phyloP scores from a whole-genome alignment of 2,888 invertebrate genomes.

The Patella depressa region DNA sequence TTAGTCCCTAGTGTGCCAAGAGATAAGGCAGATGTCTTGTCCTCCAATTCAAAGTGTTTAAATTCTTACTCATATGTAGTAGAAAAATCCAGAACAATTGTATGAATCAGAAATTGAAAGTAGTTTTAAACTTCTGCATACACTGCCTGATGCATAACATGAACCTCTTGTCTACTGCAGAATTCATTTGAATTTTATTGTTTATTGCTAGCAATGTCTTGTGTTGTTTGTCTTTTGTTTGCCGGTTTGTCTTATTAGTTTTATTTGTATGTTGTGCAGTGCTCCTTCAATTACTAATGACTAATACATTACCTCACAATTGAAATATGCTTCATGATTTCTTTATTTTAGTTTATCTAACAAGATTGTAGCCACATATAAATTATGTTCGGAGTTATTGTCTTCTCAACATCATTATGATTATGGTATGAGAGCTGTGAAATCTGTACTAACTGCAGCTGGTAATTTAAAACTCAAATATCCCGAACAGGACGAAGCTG shows the following conservation, averaged over 20 bases:
- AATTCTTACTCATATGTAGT: background rate
- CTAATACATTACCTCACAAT: no score
- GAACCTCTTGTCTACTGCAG: no score
- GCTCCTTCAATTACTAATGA: no score
- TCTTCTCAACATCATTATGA: constrained; percentile 73
- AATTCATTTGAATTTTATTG: no score
- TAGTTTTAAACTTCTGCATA: no score
- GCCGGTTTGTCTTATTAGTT: no score
- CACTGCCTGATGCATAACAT: no score
- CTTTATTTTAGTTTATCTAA: constrained; percentile 64
- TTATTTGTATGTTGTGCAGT: no score
- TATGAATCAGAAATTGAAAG: background rate
- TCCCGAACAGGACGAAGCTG: constrained; percentile 67
- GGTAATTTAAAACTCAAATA: constrained; percentile 72
- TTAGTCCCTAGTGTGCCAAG: background rate
- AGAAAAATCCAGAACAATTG: background rate
- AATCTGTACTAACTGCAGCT: constrained; percentile 72
- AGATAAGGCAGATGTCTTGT: background rate
- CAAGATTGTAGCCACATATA: constrained; percentile 72
- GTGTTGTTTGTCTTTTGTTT: no score
- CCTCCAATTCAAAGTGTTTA: background rate
- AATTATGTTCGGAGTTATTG: constrained; percentile 71
- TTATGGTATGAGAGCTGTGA: constrained; percentile 74
- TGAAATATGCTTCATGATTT: background rate
- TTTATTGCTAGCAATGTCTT: no score